Conservation (phyloP, 2,797 vertebrate genomes). For the Alfaro cultratus region DNA sequence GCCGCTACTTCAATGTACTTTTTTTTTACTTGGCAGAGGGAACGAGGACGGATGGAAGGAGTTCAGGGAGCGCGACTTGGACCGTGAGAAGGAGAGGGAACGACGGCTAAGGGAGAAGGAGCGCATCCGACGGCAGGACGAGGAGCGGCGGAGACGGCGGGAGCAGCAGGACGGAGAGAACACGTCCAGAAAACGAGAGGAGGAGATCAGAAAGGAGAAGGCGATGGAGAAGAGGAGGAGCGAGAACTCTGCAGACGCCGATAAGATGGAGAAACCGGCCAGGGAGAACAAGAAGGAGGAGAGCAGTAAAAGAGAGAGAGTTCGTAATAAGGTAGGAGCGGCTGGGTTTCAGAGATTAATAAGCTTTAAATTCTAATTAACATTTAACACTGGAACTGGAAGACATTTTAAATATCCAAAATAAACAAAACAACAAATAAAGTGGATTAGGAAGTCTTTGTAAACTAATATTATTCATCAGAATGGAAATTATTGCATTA, state of each 20-base stretch:
- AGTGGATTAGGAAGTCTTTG: too few species aligned
- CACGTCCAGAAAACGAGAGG: constrained; percentile 87
- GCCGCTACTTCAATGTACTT: too few species aligned
- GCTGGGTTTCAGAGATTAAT: neutral
- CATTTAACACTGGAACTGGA: too few species aligned
- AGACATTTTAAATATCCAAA: too few species aligned
- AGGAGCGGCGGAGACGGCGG: constrained; percentile 90
- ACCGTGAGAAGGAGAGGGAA: constrained; percentile 87
- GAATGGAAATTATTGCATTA: too few species aligned
- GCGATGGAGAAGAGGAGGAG: constrained; percentile 87
- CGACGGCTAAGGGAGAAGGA: constrained; percentile 88
- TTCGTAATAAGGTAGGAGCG: constrained; percentile 91
- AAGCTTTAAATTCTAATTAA: too few species aligned
- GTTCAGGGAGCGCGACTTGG: constrained; percentile 88
- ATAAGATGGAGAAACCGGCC: constrained; percentile 83
- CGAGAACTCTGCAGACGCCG: constrained; percentile 81
- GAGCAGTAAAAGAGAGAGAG: constrained; percentile 87
- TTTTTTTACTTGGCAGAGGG: constrained; percentile 69
- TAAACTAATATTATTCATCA: too few species aligned
- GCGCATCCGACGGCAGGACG: constrained; percentile 89
- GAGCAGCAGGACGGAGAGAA: constrained; percentile 93
- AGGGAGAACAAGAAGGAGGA: constrained; percentile 92
- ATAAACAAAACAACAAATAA: too few species aligned
- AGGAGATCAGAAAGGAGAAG: constrained; percentile 89
- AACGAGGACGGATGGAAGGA: constrained; percentile 91